Conservation (phyloP, 1,140 invertebrate genomes). For the Eupeodes corollae region DNA sequence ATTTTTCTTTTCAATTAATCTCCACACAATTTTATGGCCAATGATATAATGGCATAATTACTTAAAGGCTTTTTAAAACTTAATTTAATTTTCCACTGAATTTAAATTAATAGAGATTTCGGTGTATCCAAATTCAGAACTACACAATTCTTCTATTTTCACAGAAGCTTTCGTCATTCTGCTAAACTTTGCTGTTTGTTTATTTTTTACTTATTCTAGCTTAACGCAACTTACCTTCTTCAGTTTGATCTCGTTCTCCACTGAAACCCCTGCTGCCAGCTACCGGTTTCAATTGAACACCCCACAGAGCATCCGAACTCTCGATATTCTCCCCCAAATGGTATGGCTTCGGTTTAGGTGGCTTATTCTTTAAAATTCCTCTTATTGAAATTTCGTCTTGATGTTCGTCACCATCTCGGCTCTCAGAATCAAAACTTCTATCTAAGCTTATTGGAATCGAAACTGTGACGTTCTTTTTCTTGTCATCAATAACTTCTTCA, state of each 20-base stretch:
- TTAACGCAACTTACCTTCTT: conserved; percentile 34
- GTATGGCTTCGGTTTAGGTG: conserved; percentile 55
- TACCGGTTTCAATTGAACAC: conserved; percentile 36
- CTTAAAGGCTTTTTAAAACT: too few species aligned
- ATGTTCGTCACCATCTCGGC: not conserved
- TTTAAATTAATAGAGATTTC: too few species aligned
- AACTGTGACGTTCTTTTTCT: conserved; percentile 21
- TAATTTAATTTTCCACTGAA: too few species aligned
- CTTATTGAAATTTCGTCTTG: conserved; percentile 44
- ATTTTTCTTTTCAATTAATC: too few species aligned
- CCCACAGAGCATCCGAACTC: conserved; percentile 41
- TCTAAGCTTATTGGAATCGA: conserved; percentile 8
- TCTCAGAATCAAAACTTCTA: not conserved
- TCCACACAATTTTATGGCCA: too few species aligned
- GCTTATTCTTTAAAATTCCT: conserved; percentile 60
- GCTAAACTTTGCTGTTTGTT: too few species aligned
- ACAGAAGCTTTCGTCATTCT: too few species aligned
- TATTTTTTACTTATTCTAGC: too few species aligned
- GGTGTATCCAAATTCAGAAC: too few species aligned
- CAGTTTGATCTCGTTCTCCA: conserved; percentile 9
- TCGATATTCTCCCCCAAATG: conserved; percentile 50
- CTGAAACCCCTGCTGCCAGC: conserved; percentile 13
- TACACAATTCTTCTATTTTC: too few species aligned
- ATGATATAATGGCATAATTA: too few species aligned
- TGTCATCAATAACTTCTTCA: not conserved